Base-by-base conservation (phyloP, 2,888 invertebrate genomes). In the Tipula lateralis region DNA sequence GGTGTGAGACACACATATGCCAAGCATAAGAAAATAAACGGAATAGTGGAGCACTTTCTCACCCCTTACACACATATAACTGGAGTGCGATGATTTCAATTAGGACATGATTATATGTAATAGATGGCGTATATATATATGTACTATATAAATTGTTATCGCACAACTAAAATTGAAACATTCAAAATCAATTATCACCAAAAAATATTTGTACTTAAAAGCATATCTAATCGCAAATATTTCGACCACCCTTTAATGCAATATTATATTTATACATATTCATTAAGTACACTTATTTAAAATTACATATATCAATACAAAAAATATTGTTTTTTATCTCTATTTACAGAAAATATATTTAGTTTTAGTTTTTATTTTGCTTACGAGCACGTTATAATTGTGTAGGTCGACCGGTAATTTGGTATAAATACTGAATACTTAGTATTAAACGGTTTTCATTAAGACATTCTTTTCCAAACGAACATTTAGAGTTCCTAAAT, bases 201-300 rank as follows among this genome's bases (percentile, higher is more conserved):
- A 50, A 50, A 66, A 39, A 66, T 66, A 24, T 66, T 24, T 66
- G 24, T 66, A 66, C 24, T 66, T 66, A 44, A 16, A 66, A 7
- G 66, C 66, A 12, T 66, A 66, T 66, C 66, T 66, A 66, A 66
- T 66, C 66, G 66, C 66, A 66, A 66, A 66, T 66, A 66, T 66
- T 24, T 66, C 66, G 66, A 66, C 66, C 66, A 66, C 66, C 66
- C 66, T 66, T 66, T 66, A 66, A 66, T 66, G 66, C 24, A 66
- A 66, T 66, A 66, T 66, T 66, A 24, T 66, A 66, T 66, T 66
- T 24, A 24, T 66, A 66, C 66, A 66, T 66, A 66, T 66, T 66
- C 66, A 66, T 66, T 66, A 66, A 66, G 66, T 66, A 66, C 66
- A 66, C 66, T 66, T 66, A 66, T 66, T 66, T 66, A 9, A 66